Evolutionary conservation across 1,140 invertebrate genomes (phyloP).

Genomic region (Drosophila obscura): DNA sequence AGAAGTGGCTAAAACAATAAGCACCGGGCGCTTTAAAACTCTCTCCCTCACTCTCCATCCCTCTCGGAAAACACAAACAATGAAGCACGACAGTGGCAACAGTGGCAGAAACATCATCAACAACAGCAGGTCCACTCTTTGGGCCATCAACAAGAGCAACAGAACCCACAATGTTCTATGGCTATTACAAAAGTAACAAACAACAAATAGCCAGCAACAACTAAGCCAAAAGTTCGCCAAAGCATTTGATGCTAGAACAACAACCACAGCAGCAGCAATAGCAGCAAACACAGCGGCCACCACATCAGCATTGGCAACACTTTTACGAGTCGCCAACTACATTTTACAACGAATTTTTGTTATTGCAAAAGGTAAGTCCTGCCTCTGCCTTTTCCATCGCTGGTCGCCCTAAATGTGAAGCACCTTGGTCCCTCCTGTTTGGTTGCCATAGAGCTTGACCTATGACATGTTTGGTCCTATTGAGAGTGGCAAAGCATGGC

Average conservation of each 20-base stretch:
- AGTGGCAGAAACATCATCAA: conserved; percentile 36
- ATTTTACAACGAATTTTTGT: conserved; percentile 79
- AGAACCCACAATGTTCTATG: conserved; percentile 38
- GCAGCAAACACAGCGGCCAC: conserved; percentile 26
- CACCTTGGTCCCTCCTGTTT: background rate
- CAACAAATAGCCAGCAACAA: conserved; percentile 58
- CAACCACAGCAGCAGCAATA: conserved; percentile 30
- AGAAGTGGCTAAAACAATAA: conserved; percentile 76
- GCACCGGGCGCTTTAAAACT: conserved; percentile 55
- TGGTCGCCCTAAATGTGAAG: conserved; percentile 5
- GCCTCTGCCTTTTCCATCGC: conserved; percentile 15
- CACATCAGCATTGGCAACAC: conserved; percentile 63
- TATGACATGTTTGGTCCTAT: too few relatives aligned
- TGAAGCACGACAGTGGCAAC: conserved; percentile 23
- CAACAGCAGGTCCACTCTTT: conserved; percentile 38
- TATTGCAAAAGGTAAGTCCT: conserved; percentile 72
- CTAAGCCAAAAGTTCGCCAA: conserved; percentile 43
- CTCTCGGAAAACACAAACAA: conserved; percentile 35
- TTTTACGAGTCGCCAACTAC: conserved; percentile 76
- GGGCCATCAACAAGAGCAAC: conserved; percentile 28
- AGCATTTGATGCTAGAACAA: conserved; percentile 45
- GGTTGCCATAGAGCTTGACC: too few relatives aligned
- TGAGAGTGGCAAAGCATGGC: too few relatives aligned
- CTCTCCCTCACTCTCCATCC: conserved; percentile 1
- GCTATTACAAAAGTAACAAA: conserved; percentile 56